Conservation (phyloP, 2,113 vertebrate species). For the sheep (Ovis aries) region DNA sequence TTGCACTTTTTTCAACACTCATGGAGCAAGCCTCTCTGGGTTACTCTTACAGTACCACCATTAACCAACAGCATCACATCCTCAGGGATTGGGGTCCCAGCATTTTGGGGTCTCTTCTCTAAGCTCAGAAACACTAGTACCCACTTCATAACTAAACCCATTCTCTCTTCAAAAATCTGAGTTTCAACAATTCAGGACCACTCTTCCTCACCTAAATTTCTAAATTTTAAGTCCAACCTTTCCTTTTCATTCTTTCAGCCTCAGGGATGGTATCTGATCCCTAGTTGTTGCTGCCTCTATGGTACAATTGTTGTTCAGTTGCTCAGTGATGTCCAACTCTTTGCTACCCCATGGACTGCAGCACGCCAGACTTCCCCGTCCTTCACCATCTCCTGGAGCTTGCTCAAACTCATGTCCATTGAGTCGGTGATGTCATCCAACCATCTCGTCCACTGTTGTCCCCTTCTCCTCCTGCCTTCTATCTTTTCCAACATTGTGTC, state of each 20-base stretch:
- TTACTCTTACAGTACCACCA: not conserved
- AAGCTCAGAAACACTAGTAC: not conserved
- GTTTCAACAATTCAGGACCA: not conserved
- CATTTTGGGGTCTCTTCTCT: not conserved
- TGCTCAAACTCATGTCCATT: not conserved
- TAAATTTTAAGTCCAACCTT: not conserved
- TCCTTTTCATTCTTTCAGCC: not conserved
- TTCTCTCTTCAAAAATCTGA: not conserved
- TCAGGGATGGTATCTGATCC: too few species aligned
- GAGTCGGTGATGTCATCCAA: not conserved
- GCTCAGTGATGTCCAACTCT: not conserved
- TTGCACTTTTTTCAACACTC: not conserved
- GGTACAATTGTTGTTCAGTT: not conserved
- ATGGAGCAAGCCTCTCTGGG: not conserved
- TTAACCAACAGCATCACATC: too few species aligned
- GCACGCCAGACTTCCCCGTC: not conserved
- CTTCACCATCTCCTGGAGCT: not conserved
- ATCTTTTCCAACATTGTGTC: not conserved
- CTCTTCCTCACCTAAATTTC: not conserved
- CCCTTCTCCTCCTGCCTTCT: not conserved
- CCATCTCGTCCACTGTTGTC: not conserved
- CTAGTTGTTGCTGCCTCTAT: not conserved
- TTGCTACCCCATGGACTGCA: not conserved
- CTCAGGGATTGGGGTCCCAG: not conserved
- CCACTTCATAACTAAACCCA: not conserved